Evolutionary conservation across 92 coral and sea anemone species (phyloP).

Genomic region (Actinostola sp.): DNA sequence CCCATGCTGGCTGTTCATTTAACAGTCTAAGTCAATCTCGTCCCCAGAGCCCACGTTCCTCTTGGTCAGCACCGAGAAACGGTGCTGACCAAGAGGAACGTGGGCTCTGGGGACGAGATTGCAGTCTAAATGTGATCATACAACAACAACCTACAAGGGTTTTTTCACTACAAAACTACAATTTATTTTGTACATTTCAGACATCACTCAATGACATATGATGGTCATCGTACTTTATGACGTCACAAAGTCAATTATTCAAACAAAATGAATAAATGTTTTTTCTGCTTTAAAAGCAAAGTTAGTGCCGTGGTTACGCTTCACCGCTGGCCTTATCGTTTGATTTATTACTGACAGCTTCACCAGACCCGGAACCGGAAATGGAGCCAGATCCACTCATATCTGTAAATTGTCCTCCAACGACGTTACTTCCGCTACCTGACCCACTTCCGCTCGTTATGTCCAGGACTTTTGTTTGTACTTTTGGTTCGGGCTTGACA

Average conservation of each 20-base stretch:
- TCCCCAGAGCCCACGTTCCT: no score
- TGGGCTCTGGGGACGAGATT: no score
- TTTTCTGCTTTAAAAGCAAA: not conserved
- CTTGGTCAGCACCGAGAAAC: no score
- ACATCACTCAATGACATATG: not conserved
- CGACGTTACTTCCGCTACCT: slow-evolving; percentile 24
- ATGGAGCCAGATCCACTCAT: slow-evolving; percentile 43
- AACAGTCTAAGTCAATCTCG: no score
- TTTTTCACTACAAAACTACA: no score
- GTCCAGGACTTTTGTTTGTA: slow-evolving; percentile 20
- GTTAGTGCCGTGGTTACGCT: slow-evolving; percentile 3
- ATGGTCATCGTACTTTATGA: not conserved
- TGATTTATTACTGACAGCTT: not conserved
- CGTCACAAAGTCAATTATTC: not conserved
- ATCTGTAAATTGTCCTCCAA: slow-evolving; percentile 21
- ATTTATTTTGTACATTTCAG: no score
- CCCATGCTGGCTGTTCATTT: no score
- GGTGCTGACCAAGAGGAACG: no score
- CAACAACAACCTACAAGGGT: no score
- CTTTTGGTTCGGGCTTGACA: slow-evolving; percentile 9
- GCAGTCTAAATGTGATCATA: no score
- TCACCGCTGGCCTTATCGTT: slow-evolving; percentile 28
- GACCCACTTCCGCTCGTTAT: slow-evolving; percentile 32
- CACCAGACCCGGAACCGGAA: slow-evolving; percentile 45
- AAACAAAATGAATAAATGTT: not conserved